phyloP scores from a whole-genome alignment of 2,113 vertebrate species.

The Okapia johnstoni region DNA sequence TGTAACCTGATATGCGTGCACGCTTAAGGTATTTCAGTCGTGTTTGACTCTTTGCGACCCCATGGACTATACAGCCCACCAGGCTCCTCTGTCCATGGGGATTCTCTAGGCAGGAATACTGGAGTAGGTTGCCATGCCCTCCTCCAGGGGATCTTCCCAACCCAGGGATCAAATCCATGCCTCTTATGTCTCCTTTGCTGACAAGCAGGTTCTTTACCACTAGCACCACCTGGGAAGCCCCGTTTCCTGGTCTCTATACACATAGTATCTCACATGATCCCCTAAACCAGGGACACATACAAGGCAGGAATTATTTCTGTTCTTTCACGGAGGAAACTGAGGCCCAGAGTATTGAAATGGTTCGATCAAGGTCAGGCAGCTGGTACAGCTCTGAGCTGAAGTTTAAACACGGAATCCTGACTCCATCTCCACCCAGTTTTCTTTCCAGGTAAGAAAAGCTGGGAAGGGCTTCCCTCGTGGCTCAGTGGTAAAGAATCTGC shows the following conservation, averaged over 20 bases:
- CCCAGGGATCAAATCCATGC: not conserved
- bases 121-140: not conserved
- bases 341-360: not conserved
- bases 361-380: not conserved
- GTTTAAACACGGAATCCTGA: not conserved
- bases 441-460: not conserved
- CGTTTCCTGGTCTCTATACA: not conserved
- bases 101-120: not conserved
- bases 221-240: not conserved
- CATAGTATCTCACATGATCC: not conserved
- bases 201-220: not conserved
- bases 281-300: too few relatives aligned
- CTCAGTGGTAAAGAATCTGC: not conserved
- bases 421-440: not conserved
- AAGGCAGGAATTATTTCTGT: not conserved
- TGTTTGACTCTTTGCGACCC: not conserved
- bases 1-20: not conserved
- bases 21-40: not conserved
- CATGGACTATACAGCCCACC: not conserved
- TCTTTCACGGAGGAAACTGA: not conserved
- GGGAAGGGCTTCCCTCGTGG: not conserved
- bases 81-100: not conserved
- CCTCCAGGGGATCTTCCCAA: not conserved
- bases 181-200: not conserved
- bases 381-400: not conserved